Evolutionary conservation across 2,113 vertebrate genomes (phyloP).

Genomic region (Rhinopomastus cyanomelas): DNA sequence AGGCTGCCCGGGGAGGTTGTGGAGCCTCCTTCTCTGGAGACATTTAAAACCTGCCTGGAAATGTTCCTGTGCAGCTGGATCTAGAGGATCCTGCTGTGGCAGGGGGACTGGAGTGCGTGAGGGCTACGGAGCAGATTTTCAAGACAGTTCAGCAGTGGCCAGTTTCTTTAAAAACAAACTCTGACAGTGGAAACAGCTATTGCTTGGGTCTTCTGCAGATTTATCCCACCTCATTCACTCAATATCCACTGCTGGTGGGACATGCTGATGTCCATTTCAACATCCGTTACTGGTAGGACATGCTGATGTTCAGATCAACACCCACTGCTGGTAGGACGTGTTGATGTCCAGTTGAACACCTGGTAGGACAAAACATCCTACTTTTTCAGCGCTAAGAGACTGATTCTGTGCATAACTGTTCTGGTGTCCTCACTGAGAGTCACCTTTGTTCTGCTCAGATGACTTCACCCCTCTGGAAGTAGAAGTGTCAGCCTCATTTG

Average conservation of each 20-base stretch:
- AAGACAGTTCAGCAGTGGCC: neutral
- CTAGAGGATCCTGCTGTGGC: no score
- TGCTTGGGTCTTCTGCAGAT: neutral
- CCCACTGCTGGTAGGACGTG: no score
- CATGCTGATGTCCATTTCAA: no score
- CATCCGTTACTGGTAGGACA: no score
- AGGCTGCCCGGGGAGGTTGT: no score
- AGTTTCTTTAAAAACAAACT: neutral
- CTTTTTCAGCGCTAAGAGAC: accelerated
- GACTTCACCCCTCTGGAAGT: constrained; percentile 16
- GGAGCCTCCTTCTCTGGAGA: no score
- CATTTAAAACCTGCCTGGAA: no score
- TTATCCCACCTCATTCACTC: no score
- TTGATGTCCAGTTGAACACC: neutral
- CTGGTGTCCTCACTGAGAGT: neutral
- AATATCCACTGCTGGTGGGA: neutral
- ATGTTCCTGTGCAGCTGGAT: no score
- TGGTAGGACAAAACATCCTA: neutral
- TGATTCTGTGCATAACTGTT: neutral
- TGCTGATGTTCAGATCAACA: neutral
- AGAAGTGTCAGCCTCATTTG: constrained; percentile 2
- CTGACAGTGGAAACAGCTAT: neutral
- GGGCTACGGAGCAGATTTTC: neutral
- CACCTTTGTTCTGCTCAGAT: neutral
- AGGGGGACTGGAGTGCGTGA: no score